These are phyloP conservation scores for Geophilus truncorum DNA, from an alignment of 2,888 invertebrate species.

Conservation along the genomic window DNA sequence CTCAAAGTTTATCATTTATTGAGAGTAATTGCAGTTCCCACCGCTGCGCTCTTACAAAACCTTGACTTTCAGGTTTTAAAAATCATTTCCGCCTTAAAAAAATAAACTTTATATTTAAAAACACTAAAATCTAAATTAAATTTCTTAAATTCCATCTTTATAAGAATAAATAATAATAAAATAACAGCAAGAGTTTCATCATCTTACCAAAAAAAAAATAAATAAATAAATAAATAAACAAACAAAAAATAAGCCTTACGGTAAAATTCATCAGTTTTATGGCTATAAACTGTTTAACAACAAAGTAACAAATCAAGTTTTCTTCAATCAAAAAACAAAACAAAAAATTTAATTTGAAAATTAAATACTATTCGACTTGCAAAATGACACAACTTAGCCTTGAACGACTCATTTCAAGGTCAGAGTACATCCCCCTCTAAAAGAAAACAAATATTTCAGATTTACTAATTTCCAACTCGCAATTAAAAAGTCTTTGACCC, in stretches of 20 bases:
- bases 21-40: too few species aligned
- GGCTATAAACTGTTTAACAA: neutral
- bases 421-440: neutral
- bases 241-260: too few species aligned
- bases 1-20: too few species aligned
- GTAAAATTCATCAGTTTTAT: neutral
- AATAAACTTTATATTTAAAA: neutral
- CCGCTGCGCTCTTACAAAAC: too few species aligned
- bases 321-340: too few species aligned
- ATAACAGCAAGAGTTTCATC: neutral
- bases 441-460: neutral
- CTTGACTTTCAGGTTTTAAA: too few species aligned
- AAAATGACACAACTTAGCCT: neutral
- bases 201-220: too few species aligned
- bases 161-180: neutral
- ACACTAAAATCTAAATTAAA: too few species aligned
- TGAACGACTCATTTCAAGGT: slow-evolving; percentile 20
- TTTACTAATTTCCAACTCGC: neutral
- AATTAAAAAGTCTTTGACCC: neutral
- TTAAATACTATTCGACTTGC: neutral
- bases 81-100: neutral
- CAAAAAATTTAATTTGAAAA: neutral
- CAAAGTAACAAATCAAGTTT: neutral
- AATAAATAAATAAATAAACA: too few species aligned
- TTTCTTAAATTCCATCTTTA: too few species aligned